Evolutionary conservation across 2,113 vertebrate species (phyloP), one percentile per base, ranked within the genome.

Genomic region (Gadus chalcogrammus): DNA sequence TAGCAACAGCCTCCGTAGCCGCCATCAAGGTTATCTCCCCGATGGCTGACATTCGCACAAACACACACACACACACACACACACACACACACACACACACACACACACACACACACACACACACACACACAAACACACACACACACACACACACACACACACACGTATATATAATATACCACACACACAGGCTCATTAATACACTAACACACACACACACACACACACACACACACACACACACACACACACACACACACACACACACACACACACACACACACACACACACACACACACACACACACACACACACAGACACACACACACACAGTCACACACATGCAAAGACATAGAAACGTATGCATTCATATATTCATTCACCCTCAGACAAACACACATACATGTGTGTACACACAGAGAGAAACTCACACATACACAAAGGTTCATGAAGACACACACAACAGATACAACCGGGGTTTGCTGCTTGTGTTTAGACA

Each of bases 1-100:
- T 87, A 88, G 88, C 88, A 87, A 88, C 88, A 66, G 71, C 71
- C 76, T 81, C 67, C 79, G 75, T 79, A 80, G 58, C 79, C 65
- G 5, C 59, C 70, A 73, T 78, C 83, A 85, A 85, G 86, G 80
- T 87, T 83, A 83, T 81, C 74, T 85, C 72, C 70, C 65, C 18
- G 59, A 53, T 58, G 74, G 69, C 62, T 66, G 42, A 76, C 67
- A 77, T 16, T 5, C 55, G 13, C 27, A 58, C 55, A n/a, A 9
- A 17, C 55, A 56, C 55, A 17, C 15, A 17, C 17, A 16, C 55
- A 56, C 13, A 56, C 55, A 42, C 38, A 42, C 38, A 42, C 5
- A 42, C 9, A 11, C 38, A 42, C 9, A 11, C 38, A 11, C 38
- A 42, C 38, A 42, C 38, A 17, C 53, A 42, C 38, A 42, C 5